Percentiles rank a stretch among this genome's conserved stretches.
Evolutionary conservation across 2,113 vertebrate genomes (phyloP).

Genomic region (Donacobius atricapilla): DNA sequence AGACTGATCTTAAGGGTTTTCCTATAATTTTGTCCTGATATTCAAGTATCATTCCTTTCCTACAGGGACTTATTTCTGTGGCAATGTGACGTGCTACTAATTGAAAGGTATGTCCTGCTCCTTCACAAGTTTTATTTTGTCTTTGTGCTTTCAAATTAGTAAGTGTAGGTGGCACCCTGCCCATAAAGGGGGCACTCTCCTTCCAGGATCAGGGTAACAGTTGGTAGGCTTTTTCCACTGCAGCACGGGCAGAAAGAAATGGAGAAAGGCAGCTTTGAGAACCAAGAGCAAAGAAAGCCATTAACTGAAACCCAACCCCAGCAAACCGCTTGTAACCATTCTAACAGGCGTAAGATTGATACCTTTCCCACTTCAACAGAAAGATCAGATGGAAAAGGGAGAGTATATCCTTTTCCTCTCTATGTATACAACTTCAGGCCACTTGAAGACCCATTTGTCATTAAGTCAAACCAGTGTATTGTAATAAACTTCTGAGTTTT

Average conservation of each 20-base stretch:
- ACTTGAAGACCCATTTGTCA: conserved; percentile 34
- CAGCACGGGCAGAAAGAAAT: background rate
- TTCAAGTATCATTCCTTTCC: background rate
- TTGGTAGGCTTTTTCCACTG: background rate
- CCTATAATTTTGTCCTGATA: background rate
- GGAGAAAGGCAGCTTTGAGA: conserved; percentile 2
- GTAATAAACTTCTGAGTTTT: conserved; percentile 4
- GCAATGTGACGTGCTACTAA: background rate
- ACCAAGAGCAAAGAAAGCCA: conserved; percentile 35
- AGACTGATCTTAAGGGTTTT: background rate
- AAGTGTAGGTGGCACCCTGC: background rate
- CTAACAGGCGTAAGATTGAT: conserved; percentile 55
- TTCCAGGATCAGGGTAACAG: background rate
- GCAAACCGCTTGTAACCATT: background rate
- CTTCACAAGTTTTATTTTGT: background rate
- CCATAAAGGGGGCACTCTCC: background rate
- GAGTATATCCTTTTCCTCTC: conserved; percentile 22
- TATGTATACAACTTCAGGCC: conserved; percentile 6
- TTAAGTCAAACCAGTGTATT: background rate
- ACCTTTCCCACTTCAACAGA: conserved; percentile 49
- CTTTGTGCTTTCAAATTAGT: background rate
- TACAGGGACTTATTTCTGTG: background rate
- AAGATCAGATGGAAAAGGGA: conserved; percentile 48
- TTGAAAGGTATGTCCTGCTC: background rate
- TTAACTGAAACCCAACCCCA: conserved; percentile 54